A percentile compares a stretch with the other conserved stretches of the same genome.
Conservation (phyloP, 2,888 invertebrate genomes). For the Agrypnus murinus region DNA sequence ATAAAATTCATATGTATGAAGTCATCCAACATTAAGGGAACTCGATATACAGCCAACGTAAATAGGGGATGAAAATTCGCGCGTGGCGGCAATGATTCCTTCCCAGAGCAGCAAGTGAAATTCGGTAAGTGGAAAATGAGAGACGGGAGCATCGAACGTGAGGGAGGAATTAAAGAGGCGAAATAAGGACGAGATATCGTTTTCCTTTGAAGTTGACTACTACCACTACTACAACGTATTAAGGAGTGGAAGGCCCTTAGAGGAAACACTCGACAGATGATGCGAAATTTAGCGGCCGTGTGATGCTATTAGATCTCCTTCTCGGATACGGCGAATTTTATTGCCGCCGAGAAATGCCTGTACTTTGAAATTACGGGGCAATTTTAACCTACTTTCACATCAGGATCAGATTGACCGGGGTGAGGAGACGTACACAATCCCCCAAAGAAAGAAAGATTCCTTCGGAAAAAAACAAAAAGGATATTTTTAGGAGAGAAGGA, state of each 20-base stretch:
- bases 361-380: slow-evolving; percentile 15
- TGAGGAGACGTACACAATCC: neutral
- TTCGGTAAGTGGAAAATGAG: slow-evolving; percentile 19
- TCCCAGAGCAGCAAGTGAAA: no score
- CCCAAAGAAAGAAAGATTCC: neutral
- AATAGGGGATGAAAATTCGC: slow-evolving; percentile 10
- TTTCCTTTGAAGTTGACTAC: slow-evolving; percentile 20
- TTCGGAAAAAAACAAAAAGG: neutral
- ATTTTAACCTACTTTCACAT: slow-evolving; percentile 21
- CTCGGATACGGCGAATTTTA: slow-evolving; percentile 16
- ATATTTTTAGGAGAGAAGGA: slow-evolving; percentile 11
- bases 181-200: slow-evolving; percentile 25
- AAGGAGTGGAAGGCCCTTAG: slow-evolving; percentile 14
- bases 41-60: slow-evolving; percentile 20
- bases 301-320: slow-evolving; percentile 18
- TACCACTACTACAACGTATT: neutral
- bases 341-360: slow-evolving; percentile 14
- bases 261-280: slow-evolving; percentile 26
- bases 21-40: slow-evolving; percentile 15
- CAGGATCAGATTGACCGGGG: slow-evolving; percentile 4
- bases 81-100: neutral
- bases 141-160: slow-evolving; percentile 11
- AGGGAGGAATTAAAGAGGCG: neutral
- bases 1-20: slow-evolving; percentile 28
- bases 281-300: slow-evolving; percentile 25